Evolutionary conservation across 2,113 vertebrate species (phyloP).

Genomic region (Puntigrus tetrazona): DNA sequence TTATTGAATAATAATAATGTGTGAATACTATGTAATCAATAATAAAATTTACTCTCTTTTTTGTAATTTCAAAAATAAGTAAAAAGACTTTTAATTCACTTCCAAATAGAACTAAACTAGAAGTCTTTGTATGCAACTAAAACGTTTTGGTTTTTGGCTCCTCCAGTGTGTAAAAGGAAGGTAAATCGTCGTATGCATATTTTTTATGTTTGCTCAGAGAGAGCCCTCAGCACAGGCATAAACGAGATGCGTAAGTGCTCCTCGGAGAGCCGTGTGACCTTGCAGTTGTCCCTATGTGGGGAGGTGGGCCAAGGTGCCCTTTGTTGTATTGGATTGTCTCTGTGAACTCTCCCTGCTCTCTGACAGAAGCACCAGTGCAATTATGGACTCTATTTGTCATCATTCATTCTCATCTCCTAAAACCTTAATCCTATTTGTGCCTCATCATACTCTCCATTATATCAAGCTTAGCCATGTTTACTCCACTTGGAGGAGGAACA

Average conservation of each 20-base stretch:
- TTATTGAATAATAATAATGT: too few species aligned
- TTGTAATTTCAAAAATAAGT: too few species aligned
- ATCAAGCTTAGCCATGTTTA: constrained; percentile 49
- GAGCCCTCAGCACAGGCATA: neutral
- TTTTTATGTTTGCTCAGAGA: neutral
- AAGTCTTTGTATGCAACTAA: neutral
- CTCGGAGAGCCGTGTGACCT: constrained; percentile 1
- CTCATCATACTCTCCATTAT: constrained; percentile 51
- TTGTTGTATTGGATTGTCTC: constrained; percentile 50
- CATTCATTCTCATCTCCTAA: constrained; percentile 51
- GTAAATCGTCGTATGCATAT: constrained; percentile 6
- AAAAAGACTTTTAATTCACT: too few species aligned
- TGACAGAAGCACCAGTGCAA: constrained; percentile 38
- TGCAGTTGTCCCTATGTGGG: constrained; percentile 1
- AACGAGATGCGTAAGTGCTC: constrained; percentile 17
- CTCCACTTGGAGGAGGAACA: constrained; percentile 23
- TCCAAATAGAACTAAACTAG: too few species aligned
- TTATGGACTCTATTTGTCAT: constrained; percentile 50
- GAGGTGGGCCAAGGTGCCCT: constrained; percentile 48
- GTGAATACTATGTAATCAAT: too few species aligned
- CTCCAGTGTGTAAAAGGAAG: neutral
- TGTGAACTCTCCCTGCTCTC: constrained; percentile 37
- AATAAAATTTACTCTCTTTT: too few species aligned
- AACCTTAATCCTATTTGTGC: constrained; percentile 52
- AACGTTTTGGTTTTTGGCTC: neutral